Evolutionary conservation across 2,113 vertebrate species (phyloP).

Genomic region (Cyprinus carpio): DNA sequence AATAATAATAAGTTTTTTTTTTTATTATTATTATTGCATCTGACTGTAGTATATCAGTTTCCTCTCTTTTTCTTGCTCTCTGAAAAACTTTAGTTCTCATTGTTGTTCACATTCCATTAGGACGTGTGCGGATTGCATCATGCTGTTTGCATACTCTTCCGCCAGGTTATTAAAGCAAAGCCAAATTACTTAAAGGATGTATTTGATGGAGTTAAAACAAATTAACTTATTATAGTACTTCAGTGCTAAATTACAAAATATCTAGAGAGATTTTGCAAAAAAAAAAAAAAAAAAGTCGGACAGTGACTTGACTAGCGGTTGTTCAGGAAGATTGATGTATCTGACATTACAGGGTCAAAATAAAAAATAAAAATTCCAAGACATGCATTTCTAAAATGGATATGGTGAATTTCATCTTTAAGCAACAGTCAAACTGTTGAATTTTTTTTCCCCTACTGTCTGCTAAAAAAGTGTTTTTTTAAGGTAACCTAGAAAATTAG

Average conservation of each 20-base stretch:
- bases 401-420: not conserved
- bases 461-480: no score
- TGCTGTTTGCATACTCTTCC: conserved; percentile 8
- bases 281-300: not conserved
- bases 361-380: not conserved
- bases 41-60: not conserved
- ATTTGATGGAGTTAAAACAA: not conserved
- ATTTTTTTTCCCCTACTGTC: no score
- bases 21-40: not conserved
- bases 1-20: not conserved
- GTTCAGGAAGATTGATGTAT: not conserved
- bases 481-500: not conserved
- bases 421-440: no score
- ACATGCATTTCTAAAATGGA: not conserved
- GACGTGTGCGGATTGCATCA: conserved; percentile 17
- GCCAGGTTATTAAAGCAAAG: conserved; percentile 2
- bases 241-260: no score
- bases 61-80: no score
- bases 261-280: no score
- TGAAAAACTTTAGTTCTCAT: not conserved
- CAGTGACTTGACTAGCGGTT: not conserved
- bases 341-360: not conserved
- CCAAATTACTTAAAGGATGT: not conserved
- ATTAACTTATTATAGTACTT: no score
- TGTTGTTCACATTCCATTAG: conserved; percentile 16